These are phyloP conservation scores for Cerastoderma edule DNA, from an alignment of 2,888 invertebrate genomes.

Conservation along the genomic window DNA sequence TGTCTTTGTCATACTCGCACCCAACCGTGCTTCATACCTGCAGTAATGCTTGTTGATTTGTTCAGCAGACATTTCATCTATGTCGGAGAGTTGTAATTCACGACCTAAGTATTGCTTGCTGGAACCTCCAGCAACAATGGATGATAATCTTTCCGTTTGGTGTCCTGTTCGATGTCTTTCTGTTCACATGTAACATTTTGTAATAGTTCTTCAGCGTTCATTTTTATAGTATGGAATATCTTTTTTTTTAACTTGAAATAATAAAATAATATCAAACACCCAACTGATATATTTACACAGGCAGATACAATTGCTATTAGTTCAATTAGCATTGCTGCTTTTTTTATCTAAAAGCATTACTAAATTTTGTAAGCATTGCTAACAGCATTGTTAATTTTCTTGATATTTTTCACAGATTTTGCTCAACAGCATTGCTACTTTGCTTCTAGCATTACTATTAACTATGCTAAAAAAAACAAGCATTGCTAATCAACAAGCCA, in stretches of 20 bases:
- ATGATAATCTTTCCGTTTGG: slow-evolving; percentile 45
- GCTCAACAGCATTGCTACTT: slow-evolving; percentile 19
- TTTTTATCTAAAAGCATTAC: slow-evolving; percentile 29
- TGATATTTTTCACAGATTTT: slow-evolving; percentile 11
- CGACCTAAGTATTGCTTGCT: slow-evolving; percentile 46
- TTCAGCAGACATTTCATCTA: slow-evolving; percentile 42
- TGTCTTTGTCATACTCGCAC: slow-evolving; percentile 50
- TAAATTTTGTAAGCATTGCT: slow-evolving; percentile 19
- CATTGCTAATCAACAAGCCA: slow-evolving; percentile 45
- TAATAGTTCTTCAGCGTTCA: slow-evolving; percentile 43
- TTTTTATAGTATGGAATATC: slow-evolving; percentile 38
- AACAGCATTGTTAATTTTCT: slow-evolving; percentile 17
- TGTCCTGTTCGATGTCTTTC: slow-evolving; percentile 29
- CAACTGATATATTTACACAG: slow-evolving; percentile 34
- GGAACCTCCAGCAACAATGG: slow-evolving; percentile 45
- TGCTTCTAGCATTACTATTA: slow-evolving; percentile 10
- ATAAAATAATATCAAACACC: slow-evolving; percentile 41
- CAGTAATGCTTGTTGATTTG: slow-evolving; percentile 45
- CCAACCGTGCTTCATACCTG: slow-evolving; percentile 46
- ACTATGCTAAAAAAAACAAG: slow-evolving; percentile 28
- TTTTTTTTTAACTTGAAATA: slow-evolving; percentile 41
- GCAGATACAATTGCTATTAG: slow-evolving; percentile 34
- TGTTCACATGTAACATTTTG: slow-evolving; percentile 16
- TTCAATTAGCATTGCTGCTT: slow-evolving; percentile 40
- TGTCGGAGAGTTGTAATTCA: slow-evolving; percentile 35